A percentile compares a stretch with the other conserved stretches of the same genome.
These are phyloP conservation scores for Ciconia stormi DNA, from an alignment of 2,113 vertebrate species.

Conservation along the genomic window DNA sequence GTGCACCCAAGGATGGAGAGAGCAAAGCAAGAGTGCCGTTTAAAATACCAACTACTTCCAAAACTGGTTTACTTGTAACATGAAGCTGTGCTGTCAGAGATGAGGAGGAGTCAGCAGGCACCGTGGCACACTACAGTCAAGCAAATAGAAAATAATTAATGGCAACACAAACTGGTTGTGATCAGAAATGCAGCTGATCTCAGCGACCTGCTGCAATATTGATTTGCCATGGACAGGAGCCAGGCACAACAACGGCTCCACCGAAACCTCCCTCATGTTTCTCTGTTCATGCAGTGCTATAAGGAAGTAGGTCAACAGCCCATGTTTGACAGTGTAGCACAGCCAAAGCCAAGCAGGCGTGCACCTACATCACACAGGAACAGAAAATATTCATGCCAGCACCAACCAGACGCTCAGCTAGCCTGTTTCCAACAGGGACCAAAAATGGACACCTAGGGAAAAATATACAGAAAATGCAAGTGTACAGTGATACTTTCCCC, in stretches of 20 bases:
- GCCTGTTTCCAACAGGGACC: not conserved
- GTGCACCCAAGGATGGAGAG: not conserved
- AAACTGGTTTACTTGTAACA: not conserved
- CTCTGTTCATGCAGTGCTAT: not conserved
- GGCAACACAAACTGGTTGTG: not conserved
- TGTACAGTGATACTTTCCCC: not conserved
- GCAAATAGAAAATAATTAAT: not conserved
- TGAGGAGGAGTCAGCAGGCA: not conserved
- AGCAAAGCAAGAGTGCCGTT: not conserved
- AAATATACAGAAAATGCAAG: not conserved
- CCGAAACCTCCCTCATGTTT: not conserved
- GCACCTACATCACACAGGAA: not conserved
- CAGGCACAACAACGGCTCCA: not conserved
- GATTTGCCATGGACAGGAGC: not conserved
- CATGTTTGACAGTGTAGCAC: not conserved
- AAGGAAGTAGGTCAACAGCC: not conserved
- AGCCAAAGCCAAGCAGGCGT: rapidly evolving
- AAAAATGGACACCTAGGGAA: not conserved
- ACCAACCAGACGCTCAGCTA: not conserved
- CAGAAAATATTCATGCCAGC: not conserved
- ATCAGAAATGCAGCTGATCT: not conserved
- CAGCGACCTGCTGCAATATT: not conserved
- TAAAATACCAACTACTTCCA: not conserved
- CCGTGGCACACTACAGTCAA: not conserved
- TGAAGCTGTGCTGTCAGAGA: not conserved